Evolutionary conservation across 2,797 vertebrate species (phyloP), one percentile per base, ranked within the genome.

Genomic region (Catostomus latipinnis): DNA sequence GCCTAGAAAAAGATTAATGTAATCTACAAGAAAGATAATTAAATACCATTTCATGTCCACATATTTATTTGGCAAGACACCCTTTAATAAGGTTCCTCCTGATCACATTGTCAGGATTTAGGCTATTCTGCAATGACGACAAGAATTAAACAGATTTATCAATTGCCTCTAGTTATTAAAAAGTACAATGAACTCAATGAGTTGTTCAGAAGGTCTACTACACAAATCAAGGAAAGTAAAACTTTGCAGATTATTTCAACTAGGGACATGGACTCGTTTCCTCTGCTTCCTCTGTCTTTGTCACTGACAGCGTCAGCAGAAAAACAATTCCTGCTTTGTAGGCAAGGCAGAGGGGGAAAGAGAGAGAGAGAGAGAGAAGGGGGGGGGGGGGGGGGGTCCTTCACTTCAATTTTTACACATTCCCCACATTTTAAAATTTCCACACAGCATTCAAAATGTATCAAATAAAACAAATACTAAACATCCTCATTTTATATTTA

Each of bases 261-360:
- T 53, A 10, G 8, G 10, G 49, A 0, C 6, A 54, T 5, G 16
- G 50, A 34, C 60, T 74, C 4, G 3, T 34, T 34, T 34, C 34
- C 34, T 34, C 34, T 34, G 1, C 34, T 34, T 34, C 34, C 34
- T 34, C 34, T 34, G 34, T 3, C 34, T 34, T 34, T 61, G 0
- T 52, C 45, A 68, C 13, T 69, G 9, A 66, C 43, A 73, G 14
- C 22, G 61, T 81, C 78, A 82, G 81, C 81, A 74, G 22, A 10
- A 80, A 75, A 68, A n/a, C 5, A 5, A 65, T 81, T 82, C 78
- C 84, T 78, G 78, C 60, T 66, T 71, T 49, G 53, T 54, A 57
- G 46, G 65, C 73, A 77, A 49, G 34, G 34, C 34, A 34, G 22
- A 34, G 22, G 22, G 18, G 18, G 22, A 22, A 1, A 22, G 16